Conservation (phyloP, 2,797 vertebrate genomes). For the Spinus olivaceus region DNA sequence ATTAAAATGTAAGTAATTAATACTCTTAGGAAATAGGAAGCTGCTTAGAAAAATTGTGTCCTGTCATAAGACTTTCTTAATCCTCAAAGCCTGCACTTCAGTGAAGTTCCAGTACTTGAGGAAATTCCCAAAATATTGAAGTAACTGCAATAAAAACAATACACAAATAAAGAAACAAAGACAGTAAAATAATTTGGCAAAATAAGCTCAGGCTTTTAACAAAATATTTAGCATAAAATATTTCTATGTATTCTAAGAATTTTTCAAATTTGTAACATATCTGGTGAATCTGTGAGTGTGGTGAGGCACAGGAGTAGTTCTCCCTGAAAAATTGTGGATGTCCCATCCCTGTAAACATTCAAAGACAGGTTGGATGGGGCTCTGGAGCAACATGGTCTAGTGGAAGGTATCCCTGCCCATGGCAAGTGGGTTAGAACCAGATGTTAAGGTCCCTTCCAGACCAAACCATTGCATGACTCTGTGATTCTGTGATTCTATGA, state of each 20-base stretch:
- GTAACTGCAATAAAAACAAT: not conserved
- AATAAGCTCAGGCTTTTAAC: not conserved
- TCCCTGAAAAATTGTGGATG: not conserved
- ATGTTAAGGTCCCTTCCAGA: not conserved
- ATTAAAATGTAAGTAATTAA: not conserved
- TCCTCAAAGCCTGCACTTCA: not conserved
- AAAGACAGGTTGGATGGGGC: not conserved
- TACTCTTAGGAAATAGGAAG: not conserved
- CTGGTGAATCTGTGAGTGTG: not conserved
- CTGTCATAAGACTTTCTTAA: not conserved
- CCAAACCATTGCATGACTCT: not conserved
- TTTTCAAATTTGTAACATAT: not conserved
- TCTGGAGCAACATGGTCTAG: not conserved
- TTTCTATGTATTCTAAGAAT: not conserved
- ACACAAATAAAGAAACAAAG: not conserved
- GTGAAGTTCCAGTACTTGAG: not conserved
- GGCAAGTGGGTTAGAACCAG: rapidly evolving
- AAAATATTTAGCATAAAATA: not conserved
- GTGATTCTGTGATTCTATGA: not conserved
- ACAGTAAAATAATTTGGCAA: not conserved
- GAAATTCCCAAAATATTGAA: not conserved
- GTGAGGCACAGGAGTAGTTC: not conserved
- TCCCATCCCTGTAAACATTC: not conserved
- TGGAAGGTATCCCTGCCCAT: not conserved
- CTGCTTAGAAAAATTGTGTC: not conserved